phyloP scores from a whole-genome alignment of 2,888 invertebrate genomes.

The Cabera pusaria region DNA sequence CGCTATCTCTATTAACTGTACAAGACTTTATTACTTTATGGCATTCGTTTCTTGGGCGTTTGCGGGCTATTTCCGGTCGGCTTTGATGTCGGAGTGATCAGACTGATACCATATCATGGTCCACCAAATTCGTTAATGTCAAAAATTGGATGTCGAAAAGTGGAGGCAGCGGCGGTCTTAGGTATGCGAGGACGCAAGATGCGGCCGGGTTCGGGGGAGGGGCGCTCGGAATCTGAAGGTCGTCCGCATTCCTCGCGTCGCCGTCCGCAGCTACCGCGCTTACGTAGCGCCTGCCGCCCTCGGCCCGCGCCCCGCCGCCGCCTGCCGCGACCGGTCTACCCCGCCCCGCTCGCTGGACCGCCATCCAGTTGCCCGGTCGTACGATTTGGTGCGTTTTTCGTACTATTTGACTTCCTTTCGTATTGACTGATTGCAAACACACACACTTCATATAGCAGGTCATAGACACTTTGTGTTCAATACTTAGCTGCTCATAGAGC shows the following conservation, averaged over 20 bases:
- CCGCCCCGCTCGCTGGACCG: conserved; percentile 41
- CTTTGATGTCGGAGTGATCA: too few relatives aligned
- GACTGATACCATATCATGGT: too few relatives aligned
- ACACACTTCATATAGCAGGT: too few relatives aligned
- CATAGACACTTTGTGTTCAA: too few relatives aligned
- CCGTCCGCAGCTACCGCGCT: conserved; percentile 83
- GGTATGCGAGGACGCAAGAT: conserved; percentile 83
- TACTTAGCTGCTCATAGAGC: too few relatives aligned
- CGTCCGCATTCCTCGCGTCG: conserved; percentile 83
- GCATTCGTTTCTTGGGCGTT: too few relatives aligned
- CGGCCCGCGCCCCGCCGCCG: conserved; percentile 44
- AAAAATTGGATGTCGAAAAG: conserved; percentile 78
- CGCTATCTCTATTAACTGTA: too few relatives aligned
- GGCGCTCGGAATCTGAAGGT: conserved; percentile 82
- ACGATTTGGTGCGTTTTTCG: conserved; percentile 20
- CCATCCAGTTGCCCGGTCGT: conserved; percentile 22
- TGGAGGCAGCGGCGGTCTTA: conserved; percentile 74
- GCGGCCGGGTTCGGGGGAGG: conserved; percentile 78
- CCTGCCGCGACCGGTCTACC: conserved; percentile 64
- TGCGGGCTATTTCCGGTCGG: too few relatives aligned
- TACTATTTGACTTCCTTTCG: conserved; percentile 14
- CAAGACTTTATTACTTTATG: too few relatives aligned
- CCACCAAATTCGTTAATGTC: conserved; percentile 67
- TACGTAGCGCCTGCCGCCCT: conserved; percentile 75
- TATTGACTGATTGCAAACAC: not conserved